phyloP scores from a whole-genome alignment of 2,888 invertebrate genomes.

The Drosophila affinis region DNA sequence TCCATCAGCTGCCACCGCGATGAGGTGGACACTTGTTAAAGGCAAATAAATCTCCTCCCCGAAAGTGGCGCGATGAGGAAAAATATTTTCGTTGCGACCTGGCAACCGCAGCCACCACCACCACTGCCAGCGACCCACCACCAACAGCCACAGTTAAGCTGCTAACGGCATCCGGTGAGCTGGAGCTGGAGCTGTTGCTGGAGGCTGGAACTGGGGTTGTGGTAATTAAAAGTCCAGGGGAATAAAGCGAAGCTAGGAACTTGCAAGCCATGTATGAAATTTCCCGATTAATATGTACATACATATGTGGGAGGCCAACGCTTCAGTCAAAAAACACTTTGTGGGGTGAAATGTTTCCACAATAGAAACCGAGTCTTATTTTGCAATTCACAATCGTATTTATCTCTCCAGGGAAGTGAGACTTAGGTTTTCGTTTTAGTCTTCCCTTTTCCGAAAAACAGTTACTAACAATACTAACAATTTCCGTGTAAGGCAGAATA shows the following conservation, averaged over 20 bases:
- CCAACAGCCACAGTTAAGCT: slow-evolving; percentile 2
- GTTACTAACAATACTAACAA: no score
- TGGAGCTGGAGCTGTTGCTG: not conserved
- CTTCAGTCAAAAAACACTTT: not conserved
- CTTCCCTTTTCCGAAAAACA: no score
- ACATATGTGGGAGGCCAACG: not conserved
- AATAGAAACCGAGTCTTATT: not conserved
- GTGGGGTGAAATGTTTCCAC: not conserved
- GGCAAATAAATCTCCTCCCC: slow-evolving; percentile 40
- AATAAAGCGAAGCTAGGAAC: slow-evolving; percentile 3
- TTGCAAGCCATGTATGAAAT: slow-evolving; percentile 7
- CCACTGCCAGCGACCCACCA: not conserved
- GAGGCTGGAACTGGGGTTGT: not conserved
- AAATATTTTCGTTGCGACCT: slow-evolving; percentile 2
- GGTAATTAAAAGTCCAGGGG: slow-evolving; percentile 13
- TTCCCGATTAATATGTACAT: slow-evolving; percentile 36
- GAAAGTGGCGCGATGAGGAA: not conserved
- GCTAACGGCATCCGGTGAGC: slow-evolving; percentile 26
- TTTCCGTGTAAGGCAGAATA: not conserved
- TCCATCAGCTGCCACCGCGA: slow-evolving; percentile 3
- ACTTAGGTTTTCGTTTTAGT: no score
- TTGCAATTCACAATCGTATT: no score
- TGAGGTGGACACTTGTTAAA: slow-evolving; percentile 15
- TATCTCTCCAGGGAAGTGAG: not conserved
- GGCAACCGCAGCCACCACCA: not conserved